Percentiles rank a stretch among this genome's conserved stretches.
Evolutionary conservation across 2,797 vertebrate species (phyloP).

Genomic region (Phoebastria nigripes): DNA sequence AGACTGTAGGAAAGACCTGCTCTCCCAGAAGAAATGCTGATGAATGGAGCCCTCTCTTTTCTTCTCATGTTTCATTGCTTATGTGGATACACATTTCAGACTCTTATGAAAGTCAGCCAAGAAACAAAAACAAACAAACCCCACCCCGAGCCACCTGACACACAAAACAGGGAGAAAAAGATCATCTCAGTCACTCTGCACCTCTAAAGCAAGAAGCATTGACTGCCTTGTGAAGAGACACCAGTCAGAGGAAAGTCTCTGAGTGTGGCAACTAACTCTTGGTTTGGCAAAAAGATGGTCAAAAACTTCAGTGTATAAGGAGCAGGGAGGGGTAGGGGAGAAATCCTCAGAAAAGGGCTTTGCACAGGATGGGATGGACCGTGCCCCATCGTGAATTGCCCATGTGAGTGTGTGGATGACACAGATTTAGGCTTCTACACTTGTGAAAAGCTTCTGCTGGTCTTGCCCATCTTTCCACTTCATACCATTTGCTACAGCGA

Average conservation of each 20-base stretch:
- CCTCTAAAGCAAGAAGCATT: slow-evolving; percentile 9
- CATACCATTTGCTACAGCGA: neutral
- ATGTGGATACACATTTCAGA: slow-evolving; percentile 9
- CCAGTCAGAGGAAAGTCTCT: neutral
- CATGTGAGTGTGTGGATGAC: neutral
- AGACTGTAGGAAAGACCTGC: neutral
- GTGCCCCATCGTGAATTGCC: neutral
- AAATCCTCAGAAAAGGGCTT: neutral
- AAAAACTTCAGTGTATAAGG: neutral
- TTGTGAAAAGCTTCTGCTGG: slow-evolving; percentile 43
- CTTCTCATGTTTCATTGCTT: neutral
- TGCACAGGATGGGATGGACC: slow-evolving; percentile 17
- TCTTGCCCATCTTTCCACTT: slow-evolving; percentile 21
- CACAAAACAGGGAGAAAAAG: neutral
- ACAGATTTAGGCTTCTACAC: slow-evolving; percentile 29
- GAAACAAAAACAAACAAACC: neutral
- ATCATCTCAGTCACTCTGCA: neutral
- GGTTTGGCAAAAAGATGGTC: neutral
- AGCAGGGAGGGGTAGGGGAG: neutral
- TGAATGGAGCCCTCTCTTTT: neutral
- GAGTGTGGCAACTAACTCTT: neutral
- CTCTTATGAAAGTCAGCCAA: neutral
- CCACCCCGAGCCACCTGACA: neutral
- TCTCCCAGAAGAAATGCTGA: neutral
- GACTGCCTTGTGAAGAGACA: neutral